These are phyloP conservation scores for Ephestia elutella DNA, from an alignment of 1,140 invertebrate genomes.

Conservation along the genomic window DNA sequence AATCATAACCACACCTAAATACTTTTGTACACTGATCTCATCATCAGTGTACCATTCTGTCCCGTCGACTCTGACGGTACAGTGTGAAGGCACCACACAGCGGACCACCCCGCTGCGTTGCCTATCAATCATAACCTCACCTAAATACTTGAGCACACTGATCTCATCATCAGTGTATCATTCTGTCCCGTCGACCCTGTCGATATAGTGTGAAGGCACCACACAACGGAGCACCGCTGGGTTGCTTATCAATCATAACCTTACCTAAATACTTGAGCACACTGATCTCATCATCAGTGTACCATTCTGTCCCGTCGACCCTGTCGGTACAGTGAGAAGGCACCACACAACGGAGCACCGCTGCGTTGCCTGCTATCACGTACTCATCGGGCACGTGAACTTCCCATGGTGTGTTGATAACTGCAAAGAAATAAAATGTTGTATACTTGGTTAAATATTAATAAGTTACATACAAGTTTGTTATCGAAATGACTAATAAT, in stretches of 20 bases:
- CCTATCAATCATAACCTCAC: slow-evolving; percentile 59
- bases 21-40: slow-evolving; percentile 85
- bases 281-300: slow-evolving; percentile 85
- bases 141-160: slow-evolving; percentile 76
- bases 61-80: slow-evolving; percentile 89
- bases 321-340: slow-evolving; percentile 91
- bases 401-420: slow-evolving; percentile 89
- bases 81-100: slow-evolving; percentile 91
- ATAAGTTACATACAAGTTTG: too few species aligned
- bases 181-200: slow-evolving; percentile 90
- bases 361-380: slow-evolving; percentile 90
- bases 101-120: slow-evolving; percentile 89
- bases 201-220: slow-evolving; percentile 89
- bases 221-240: slow-evolving; percentile 76
- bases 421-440: slow-evolving; percentile 69
- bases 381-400: slow-evolving; percentile 91
- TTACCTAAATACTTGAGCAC: slow-evolving; percentile 88
- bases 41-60: slow-evolving; percentile 92
- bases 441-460: too few species aligned
- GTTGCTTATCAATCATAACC: neutral
- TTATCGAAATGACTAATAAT: too few species aligned
- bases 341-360: slow-evolving; percentile 89
- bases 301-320: slow-evolving; percentile 92
- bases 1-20: slow-evolving; percentile 79
- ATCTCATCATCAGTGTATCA: slow-evolving; percentile 89